Conservation (phyloP, 1,140 invertebrate species). For the Nylanderia fulva region DNA sequence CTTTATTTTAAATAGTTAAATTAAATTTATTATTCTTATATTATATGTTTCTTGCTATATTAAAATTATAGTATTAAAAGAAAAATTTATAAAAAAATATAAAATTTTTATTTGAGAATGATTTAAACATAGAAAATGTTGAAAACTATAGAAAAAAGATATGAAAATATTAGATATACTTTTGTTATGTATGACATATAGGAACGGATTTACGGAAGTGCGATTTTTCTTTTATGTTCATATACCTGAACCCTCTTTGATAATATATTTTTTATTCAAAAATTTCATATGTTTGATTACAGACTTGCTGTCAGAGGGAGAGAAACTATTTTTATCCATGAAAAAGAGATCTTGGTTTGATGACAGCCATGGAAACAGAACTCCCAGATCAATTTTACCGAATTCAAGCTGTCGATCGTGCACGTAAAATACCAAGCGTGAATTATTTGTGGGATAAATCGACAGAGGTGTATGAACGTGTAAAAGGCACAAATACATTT, state of each 20-base stretch:
- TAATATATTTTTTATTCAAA: background rate
- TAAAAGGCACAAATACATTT: constrained; percentile 77
- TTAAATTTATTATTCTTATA: background rate
- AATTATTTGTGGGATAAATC: constrained; percentile 81
- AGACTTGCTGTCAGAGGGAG: background rate
- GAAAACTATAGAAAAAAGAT: background rate
- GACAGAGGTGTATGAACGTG: constrained; percentile 75
- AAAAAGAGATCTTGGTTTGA: constrained; percentile 20
- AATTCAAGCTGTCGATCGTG: constrained; percentile 78
- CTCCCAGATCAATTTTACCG: constrained; percentile 70
- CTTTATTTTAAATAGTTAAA: background rate
- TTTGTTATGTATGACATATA: background rate
- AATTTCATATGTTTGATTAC: background rate
- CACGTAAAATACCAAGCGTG: constrained; percentile 78
- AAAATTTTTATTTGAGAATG: background rate
- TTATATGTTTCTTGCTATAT: background rate
- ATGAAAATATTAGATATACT: background rate
- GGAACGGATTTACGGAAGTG: too few species aligned
- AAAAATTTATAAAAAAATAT: background rate
- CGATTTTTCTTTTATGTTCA: too few species aligned
- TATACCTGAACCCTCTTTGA: too few species aligned
- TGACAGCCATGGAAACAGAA: constrained; percentile 68
- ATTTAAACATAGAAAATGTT: background rate
- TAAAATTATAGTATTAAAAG: background rate
- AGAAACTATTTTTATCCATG: constrained; percentile 16